phyloP scores from a whole-genome alignment of 37 sponge, comb jelly and placozoan species.

The Lycopodina hypogea region DNA sequence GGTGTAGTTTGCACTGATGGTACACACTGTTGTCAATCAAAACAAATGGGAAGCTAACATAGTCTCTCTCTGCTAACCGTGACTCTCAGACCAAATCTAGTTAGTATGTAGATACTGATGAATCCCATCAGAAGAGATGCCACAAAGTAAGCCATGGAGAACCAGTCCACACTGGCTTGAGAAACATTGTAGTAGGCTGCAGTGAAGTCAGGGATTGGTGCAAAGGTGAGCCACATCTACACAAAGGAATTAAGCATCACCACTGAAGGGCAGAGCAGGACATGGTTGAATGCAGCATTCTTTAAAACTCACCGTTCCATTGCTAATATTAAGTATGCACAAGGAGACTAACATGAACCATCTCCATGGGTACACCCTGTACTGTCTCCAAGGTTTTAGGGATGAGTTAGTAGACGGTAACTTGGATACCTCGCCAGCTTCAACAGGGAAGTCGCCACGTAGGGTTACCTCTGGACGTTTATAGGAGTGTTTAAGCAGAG shows the following conservation, averaged over 20 bases:
- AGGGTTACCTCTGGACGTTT: no score
- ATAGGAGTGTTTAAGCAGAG: no score
- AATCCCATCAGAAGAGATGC: conserved; percentile 71
- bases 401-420: background rate
- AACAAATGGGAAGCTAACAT: background rate
- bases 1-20: no score
- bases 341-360: conserved; percentile 64
- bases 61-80: conserved; percentile 56
- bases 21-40: no score
- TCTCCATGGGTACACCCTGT: conserved; percentile 53
- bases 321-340: conserved; percentile 65
- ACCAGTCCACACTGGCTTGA: conserved; percentile 55
- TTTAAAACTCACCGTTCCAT: conserved; percentile 57
- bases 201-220: conserved; percentile 57
- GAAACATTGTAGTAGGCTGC: conserved; percentile 51
- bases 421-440: no score
- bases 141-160: conserved; percentile 64
- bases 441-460: no score
- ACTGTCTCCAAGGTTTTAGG: background rate
- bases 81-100: conserved; percentile 60
- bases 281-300: background rate
- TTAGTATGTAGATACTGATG: conserved; percentile 64
- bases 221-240: conserved; percentile 83
- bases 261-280: no score
- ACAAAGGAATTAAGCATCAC: background rate